Base-by-base conservation (phyloP, 2,113 vertebrate genomes). In the Ictalurus punctatus region DNA sequence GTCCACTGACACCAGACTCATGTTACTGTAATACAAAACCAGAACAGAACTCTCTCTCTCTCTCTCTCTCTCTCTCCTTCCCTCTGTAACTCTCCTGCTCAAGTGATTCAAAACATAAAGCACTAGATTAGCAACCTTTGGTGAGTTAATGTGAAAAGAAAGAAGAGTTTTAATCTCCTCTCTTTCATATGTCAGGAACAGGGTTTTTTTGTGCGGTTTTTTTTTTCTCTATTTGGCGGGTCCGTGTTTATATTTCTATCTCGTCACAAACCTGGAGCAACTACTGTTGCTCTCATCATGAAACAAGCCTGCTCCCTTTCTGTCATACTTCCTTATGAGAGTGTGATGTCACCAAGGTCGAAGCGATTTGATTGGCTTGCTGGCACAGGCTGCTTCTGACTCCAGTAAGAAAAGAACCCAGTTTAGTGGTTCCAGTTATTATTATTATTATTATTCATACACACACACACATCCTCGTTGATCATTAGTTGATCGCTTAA, bases 11-110 rank as follows among this genome's bases (percentile, higher is more conserved):
- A 79, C 74, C 37, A 23, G 85, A 89, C 73, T 89, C 85, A 21
- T 52, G 23, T 87, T 91, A 85, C 90, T 80, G 90, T 82, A 90
- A 84, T 54, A 86, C 71, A 84, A 86, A 30, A 84, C 65, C 40
- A 65, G 27, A 79, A 63, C 59, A 87, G 59, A 54, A n/a, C 59
- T 30, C 58, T 23, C 86, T 65, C 74, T 67, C 74, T 58, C 48
- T 71, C 86, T 71, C 63, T 71, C 30, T 54, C 65, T 67, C 59
- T 80, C 27, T 80, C n/a, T 37, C 40, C 65, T 85, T 25, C 3
- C 30, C 13, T 23, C 56, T 44, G 12, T 30, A 65, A 13, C 74
- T 34, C 52, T 16, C 30, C 34, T 40, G 16, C 34, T 44, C 9
- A n/a, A 58, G 40, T 82, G 37, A 79, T 83, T 83, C 21, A 83